phyloP scores from a whole-genome alignment of 1,140 invertebrate genomes.

The Calliphora vicina region DNA sequence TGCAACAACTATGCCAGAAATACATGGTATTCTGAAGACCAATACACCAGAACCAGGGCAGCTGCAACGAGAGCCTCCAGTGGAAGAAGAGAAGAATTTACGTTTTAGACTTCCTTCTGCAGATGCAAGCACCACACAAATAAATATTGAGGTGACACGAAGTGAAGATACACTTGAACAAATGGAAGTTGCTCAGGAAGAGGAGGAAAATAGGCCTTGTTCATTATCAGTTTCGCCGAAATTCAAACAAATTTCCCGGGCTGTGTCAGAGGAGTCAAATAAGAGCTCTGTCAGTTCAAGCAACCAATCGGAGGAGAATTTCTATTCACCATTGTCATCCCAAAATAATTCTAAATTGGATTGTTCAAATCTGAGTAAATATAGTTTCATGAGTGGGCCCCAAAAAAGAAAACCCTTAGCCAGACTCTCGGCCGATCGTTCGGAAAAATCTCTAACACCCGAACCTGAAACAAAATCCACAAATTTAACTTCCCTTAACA shows the following conservation, averaged over 20 bases:
- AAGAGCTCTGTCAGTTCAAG: slow-evolving; percentile 14
- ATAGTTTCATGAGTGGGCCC: slow-evolving; percentile 43
- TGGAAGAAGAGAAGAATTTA: slow-evolving; percentile 39
- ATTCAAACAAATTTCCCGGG: background rate
- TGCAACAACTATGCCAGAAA: background rate
- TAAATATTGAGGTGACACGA: background rate
- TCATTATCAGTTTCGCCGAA: background rate
- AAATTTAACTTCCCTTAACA: background rate
- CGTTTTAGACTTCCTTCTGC: slow-evolving; percentile 22
- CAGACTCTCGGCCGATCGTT: slow-evolving; percentile 24
- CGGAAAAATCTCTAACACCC: background rate
- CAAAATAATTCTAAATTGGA: slow-evolving; percentile 36
- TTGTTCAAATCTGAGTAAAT: background rate
- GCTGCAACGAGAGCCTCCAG: background rate
- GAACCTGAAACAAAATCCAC: background rate
- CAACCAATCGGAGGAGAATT: slow-evolving; percentile 37
- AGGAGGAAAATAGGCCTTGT: background rate
- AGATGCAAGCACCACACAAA: background rate
- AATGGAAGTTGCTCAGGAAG: background rate
- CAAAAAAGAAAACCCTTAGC: slow-evolving; percentile 48
- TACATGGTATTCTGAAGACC: slow-evolving; percentile 40
- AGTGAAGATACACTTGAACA: background rate
- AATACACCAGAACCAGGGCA: background rate
- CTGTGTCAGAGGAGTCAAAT: slow-evolving; percentile 22
- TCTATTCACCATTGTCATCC: slow-evolving; percentile 37